Base-by-base conservation (phyloP, 1,140 invertebrate genomes). In the Oreohelix idahoensis region DNA sequence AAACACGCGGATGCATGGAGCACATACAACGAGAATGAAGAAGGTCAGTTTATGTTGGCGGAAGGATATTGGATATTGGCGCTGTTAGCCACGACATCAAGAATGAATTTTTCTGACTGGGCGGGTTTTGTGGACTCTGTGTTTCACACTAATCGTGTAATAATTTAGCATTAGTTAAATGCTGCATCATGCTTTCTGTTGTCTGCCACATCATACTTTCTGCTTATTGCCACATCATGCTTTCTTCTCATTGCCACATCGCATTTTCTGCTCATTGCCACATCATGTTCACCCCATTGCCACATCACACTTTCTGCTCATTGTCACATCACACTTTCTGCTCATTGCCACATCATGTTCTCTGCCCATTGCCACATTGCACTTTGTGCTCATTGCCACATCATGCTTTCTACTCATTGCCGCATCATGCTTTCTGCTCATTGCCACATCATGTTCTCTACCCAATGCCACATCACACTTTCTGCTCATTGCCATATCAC, bases 41-140 rank as follows among this genome's bases (percentile, higher is more conserved):
- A 58, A 49, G 38, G 42, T 49, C 45, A 36, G 29, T 51, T 45
- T 53, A 23, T 49, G 42, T 51, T 69, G 36, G 38, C 58, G 32
- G 0, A 42, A 63, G 36, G 17, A n/a, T 69, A 39, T 79, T 36
- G 51, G 36, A n/a, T 69, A 39, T 79, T 36, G 51, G 36, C 39
- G 35, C 36, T 79, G 29, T 13, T 32, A 39, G 23, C n/a, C 26
- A 32, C 20, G 1, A 39, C 35, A 66, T 17, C 39, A 45, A 53
- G 29, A 51, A 71, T 70, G 63, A 71, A 45, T 29, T 80, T 45
- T 66, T 80, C 79, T 20, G 79, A 80, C 36, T 80, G 79, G 79
- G 63, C 79, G 13, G 23, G 45, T 49, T 80, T 42, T 51, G 79
- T 80, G 45, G 63, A 70, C 66, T 70, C 79, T 63, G 84, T 85